Evolutionary conservation across 2,113 vertebrate species (phyloP), one percentile per base, ranked within the genome.

Genomic region (Sinocyclocheilus maitianheensis): DNA sequence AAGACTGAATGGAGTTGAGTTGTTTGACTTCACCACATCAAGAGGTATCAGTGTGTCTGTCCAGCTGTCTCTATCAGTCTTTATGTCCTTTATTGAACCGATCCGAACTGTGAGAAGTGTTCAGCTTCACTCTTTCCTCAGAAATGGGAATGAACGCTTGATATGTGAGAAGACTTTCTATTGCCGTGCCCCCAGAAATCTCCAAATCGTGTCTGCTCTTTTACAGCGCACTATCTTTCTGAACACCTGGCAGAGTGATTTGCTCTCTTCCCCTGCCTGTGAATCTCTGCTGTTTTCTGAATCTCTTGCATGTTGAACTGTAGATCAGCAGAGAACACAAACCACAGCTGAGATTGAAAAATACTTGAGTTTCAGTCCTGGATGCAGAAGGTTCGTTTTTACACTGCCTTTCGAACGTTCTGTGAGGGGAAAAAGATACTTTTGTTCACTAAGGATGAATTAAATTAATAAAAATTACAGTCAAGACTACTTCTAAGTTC

Each of bases 111-210:
- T 24, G 85, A 85, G 63, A 85, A 43, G 58, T 77, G 69, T 83
- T 84, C 78, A 82, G 53, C 53, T 76, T 75, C 53, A 37, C 48
- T 87, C 78, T 51, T 65, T 30, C 20, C 71, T 18, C n/a, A 75
- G 77, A 85, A 89, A 87, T 22, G 46, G 43, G 87, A 85, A 75
- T 24, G 79, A 85, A 58, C n/a, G 55, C 77, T 65, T 83, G 83
- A 87, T 60, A 74, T 83, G 74, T 62, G 58, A 77, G 77, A 89
- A 74, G 60, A 58, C 30, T 69, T 58, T n/a, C 55, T 75, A 26
- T 81, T 55, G 24, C 63, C 5, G 55, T 85, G 77, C 77, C 85
- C 69, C 18, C 58, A 46, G 77, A 74, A 62, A 18, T 74, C 53
- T 82, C 26, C 65, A 48, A 77, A 79, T 79, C n/a, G 12, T 5